Percentiles rank a stretch among this genome's conserved stretches.
Evolutionary conservation across 2,888 invertebrate species (phyloP).

Genomic region (Ormia ochracea): DNA sequence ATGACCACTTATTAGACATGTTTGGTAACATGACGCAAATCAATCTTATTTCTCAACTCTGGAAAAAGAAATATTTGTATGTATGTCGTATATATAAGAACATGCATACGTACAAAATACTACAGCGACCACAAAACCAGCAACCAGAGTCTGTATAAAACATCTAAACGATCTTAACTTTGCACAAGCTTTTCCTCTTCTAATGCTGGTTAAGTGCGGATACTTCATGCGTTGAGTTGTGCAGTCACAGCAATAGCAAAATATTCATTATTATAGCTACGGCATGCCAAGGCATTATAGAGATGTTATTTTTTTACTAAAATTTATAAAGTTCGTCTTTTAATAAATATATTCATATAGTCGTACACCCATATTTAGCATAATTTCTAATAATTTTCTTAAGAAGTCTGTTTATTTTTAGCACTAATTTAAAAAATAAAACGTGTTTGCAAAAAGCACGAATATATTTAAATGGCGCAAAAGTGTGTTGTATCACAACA

Average conservation of each 20-base stretch:
- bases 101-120: too few relatives aligned
- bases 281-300: slow-evolving; percentile 44
- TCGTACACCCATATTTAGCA: too few relatives aligned
- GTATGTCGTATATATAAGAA: too few relatives aligned
- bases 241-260: slow-evolving; percentile 21
- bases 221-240: slow-evolving; percentile 26
- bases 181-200: slow-evolving; percentile 52
- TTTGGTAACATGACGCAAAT: slow-evolving; percentile 65
- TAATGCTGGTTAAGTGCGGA: slow-evolving; percentile 41
- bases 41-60: slow-evolving; percentile 61
- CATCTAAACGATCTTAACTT: slow-evolving; percentile 45
- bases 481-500: too few relatives aligned
- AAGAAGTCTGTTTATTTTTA: slow-evolving; percentile 29
- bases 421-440: slow-evolving; percentile 4
- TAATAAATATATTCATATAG: slow-evolving; percentile 30
- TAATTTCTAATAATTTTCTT: slow-evolving; percentile 53
- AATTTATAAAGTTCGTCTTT: slow-evolving; percentile 22
- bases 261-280: slow-evolving; percentile 40
- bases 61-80: slow-evolving; percentile 8
- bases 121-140: background rate
- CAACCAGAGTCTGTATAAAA: background rate
- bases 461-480: background rate
- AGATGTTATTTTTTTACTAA: slow-evolving; percentile 55
- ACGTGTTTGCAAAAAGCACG: slow-evolving; percentile 7
- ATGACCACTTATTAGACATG: slow-evolving; percentile 68